Base-by-base conservation (phyloP, 2,797 vertebrate genomes). In the Sebastes iracundus region DNA sequence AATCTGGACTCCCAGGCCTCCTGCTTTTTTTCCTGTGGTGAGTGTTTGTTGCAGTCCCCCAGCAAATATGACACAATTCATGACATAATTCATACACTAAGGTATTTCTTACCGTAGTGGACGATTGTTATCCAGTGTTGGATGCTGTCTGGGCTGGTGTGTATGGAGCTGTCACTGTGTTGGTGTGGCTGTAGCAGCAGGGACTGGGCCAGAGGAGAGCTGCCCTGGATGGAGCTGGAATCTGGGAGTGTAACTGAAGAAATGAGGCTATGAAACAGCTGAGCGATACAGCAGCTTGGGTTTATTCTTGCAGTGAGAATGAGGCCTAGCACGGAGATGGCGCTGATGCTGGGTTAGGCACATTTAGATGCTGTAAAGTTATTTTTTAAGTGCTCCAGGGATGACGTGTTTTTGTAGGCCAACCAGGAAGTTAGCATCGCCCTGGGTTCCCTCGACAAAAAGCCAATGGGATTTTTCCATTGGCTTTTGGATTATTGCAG, bases 1-100 rank as follows among this genome's bases (percentile, higher is more conserved):
- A 83, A 90, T 87, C 69, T 77, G 46, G 91, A 83, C 85, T 90
- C 67, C 46, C 38, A 27, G 83, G 68, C 78, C 75, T 81, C 52
- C 64, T 58, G 30, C 13, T 62, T 65, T 65, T 59, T 75, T 25
- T 4, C 62, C 49, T 53, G 69, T 59, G 11, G 56, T 10, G n/a
- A 56, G 30, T 70, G 53, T 71, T 74, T 73, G 64, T 66, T 70
- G 55, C 35, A 72, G 61, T 67, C 55, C 33, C 7, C 5, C 20
- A 60, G 27, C n/a, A 73, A 68, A 79, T 69, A 42, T 63, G 53
- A 85, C 71, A 83, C 63, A 80, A 76, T 77, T 65, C 25, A 70
- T 67, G 64, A 72, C 69, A 73, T 53, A 77, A 42, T 33, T 81
- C n/a, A 72, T 49, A 65, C 52, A 35, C 67, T 49, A 13, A 61